Percentiles rank a stretch among this genome's conserved stretches.
Conservation (phyloP, 2,888 invertebrate genomes). For the Microlaimidae sp. region DNA sequence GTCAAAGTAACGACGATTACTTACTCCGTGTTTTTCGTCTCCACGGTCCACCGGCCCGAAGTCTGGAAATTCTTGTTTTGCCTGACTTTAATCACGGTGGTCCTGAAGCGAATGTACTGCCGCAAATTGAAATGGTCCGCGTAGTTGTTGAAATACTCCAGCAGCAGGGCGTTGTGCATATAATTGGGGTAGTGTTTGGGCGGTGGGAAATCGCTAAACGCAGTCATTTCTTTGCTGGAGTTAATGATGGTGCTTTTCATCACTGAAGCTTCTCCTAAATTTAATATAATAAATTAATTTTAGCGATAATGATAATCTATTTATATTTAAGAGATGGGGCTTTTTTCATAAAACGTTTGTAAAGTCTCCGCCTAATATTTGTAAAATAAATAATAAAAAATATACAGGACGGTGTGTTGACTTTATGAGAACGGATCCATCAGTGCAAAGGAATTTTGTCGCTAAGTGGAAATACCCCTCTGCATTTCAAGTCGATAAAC, state of each 20-base stretch:
- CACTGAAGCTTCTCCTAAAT: conserved; percentile 27
- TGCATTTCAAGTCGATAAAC: too few relatives aligned
- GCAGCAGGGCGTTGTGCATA: conserved; percentile 38
- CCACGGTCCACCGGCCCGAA: conserved; percentile 36
- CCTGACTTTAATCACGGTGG: conserved; percentile 21
- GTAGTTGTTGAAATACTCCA: conserved; percentile 31
- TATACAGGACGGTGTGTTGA: too few relatives aligned
- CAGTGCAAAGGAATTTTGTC: too few relatives aligned
- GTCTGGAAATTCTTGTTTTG: conserved; percentile 28
- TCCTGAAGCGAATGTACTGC: conserved; percentile 24
- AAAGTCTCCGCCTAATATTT: too few relatives aligned
- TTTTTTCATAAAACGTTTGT: too few relatives aligned
- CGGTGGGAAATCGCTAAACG: conserved; percentile 40
- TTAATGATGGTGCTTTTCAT: conserved; percentile 38
- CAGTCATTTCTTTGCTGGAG: conserved; percentile 37
- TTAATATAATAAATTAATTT: not conserved
- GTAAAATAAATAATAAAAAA: too few relatives aligned
- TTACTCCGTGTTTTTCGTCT: too few relatives aligned
- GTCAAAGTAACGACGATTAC: too few relatives aligned
- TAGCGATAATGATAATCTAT: too few relatives aligned
- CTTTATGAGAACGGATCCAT: too few relatives aligned
- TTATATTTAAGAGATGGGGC: too few relatives aligned
- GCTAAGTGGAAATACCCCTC: too few relatives aligned
- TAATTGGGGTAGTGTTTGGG: conserved; percentile 39
- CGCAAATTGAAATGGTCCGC: conserved; percentile 22